Percentiles rank a stretch among this genome's conserved stretches.
These are phyloP conservation scores for Plutomurus gul DNA, from an alignment of 1,140 invertebrate genomes.

Conservation along the genomic window DNA sequence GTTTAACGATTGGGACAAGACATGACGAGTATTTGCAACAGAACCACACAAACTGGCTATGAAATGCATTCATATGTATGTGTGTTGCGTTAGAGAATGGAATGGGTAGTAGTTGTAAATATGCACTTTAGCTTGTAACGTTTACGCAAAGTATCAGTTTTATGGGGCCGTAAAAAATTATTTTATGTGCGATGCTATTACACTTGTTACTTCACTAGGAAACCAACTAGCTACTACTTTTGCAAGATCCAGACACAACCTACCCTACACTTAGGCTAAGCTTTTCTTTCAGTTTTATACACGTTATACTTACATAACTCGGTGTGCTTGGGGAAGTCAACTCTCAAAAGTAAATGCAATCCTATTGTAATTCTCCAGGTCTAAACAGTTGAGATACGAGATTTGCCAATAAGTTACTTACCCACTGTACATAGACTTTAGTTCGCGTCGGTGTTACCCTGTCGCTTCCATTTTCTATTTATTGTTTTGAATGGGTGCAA, in stretches of 20 bases:
- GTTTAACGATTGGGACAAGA: constrained; percentile 9
- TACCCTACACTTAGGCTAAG: neutral
- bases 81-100: constrained; percentile 16
- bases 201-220: constrained; percentile 26
- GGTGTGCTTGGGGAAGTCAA: neutral
- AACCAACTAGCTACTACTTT: constrained; percentile 35
- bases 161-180: constrained; percentile 54
- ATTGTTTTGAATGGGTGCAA: neutral
- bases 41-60: constrained; percentile 20
- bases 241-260: neutral
- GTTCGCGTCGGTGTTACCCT: neutral
- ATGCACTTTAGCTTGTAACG: constrained; percentile 48
- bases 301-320: neutral
- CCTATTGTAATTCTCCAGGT: neutral
- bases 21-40: constrained; percentile 21
- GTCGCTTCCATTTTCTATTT: constrained; percentile 3
- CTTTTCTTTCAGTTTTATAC: neutral
- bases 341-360: neutral
- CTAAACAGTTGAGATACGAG: neutral
- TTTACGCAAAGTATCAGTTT: constrained; percentile 54
- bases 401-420: neutral
- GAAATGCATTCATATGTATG: constrained; percentile 25
- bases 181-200: constrained; percentile 52
- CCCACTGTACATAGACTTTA: neutral
- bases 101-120: constrained; percentile 50